These are phyloP conservation scores for Chelmon rostratus DNA, from an alignment of 2,797 vertebrate species.

Conservation along the genomic window DNA sequence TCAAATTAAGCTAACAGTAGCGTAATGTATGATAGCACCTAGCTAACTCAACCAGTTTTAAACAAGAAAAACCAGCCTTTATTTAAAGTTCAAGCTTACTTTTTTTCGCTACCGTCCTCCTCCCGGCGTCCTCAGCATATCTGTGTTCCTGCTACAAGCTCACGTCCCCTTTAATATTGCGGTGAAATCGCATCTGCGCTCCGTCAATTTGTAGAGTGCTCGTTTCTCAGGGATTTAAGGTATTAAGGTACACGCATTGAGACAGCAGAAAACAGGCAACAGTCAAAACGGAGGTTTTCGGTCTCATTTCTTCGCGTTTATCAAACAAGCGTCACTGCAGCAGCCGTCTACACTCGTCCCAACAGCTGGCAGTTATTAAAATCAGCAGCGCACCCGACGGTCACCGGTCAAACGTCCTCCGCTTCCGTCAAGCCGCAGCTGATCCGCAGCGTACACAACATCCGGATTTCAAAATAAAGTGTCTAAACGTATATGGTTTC, in stretches of 20 bases:
- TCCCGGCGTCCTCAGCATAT: background rate
- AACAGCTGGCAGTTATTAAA: too few relatives aligned
- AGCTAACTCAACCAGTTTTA: background rate
- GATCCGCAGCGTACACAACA: background rate
- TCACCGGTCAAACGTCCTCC: background rate
- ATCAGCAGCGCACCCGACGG: rapidly evolving
- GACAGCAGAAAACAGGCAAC: background rate
- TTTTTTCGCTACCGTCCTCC: background rate
- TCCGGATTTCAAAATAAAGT: conserved; percentile 56
- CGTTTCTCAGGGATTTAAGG: background rate
- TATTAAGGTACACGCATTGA: background rate
- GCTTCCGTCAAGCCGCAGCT: background rate
- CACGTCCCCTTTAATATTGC: background rate
- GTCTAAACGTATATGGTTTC: too few relatives aligned
- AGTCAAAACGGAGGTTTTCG: background rate
- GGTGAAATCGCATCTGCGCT: background rate
- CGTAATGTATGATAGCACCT: too few relatives aligned
- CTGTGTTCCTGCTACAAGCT: background rate
- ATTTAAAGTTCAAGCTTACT: background rate
- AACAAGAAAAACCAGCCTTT: background rate
- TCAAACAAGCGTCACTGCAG: too few relatives aligned
- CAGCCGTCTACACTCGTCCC: rapidly evolving
- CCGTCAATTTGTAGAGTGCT: background rate
- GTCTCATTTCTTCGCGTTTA: too few relatives aligned
- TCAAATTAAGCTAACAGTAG: too few relatives aligned